Conservation (phyloP, 2,797 vertebrate species). For the Gila robusta region DNA sequence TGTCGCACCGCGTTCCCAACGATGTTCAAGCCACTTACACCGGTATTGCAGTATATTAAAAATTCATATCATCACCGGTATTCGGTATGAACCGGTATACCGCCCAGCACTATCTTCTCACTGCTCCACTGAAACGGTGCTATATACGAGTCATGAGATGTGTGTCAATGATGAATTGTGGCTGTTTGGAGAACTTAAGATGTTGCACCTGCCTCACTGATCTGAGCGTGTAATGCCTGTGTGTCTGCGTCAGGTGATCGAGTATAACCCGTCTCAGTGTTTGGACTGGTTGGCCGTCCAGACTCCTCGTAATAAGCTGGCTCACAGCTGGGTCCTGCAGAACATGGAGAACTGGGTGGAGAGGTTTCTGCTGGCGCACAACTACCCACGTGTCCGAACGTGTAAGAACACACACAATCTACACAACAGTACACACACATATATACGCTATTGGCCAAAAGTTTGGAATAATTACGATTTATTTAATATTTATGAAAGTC, state of each 20-base stretch:
- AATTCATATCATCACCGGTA: too few relatives aligned
- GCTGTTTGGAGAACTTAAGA: neutral
- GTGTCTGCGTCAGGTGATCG: slow-evolving; percentile 86
- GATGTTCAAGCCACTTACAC: too few relatives aligned
- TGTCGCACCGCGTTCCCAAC: too few relatives aligned
- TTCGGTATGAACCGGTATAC: too few relatives aligned
- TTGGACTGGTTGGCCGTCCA: slow-evolving; percentile 98
- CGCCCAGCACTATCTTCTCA: too few relatives aligned
- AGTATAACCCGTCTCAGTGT: slow-evolving; percentile 98
- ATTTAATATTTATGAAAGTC: neutral
- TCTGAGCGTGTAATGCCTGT: neutral
- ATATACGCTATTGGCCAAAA: neutral
- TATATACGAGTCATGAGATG: neutral
- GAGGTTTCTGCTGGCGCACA: slow-evolving; percentile 96
- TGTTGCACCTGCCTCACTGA: neutral
- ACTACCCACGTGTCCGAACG: slow-evolving; percentile 96
- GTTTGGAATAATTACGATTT: neutral
- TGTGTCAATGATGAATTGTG: neutral
- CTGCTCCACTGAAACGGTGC: neutral
- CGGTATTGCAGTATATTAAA: too few relatives aligned
- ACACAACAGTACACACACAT: too few relatives aligned
- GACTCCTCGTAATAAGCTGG: slow-evolving; percentile 95
- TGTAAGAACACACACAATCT: slow-evolving; percentile 81
- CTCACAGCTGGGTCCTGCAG: slow-evolving; percentile 98
- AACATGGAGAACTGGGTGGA: slow-evolving; percentile 99